Percentiles rank a stretch among this genome's conserved stretches.
phyloP scores from a whole-genome alignment of 2,888 invertebrate species.

The Ormyrus labotus region DNA sequence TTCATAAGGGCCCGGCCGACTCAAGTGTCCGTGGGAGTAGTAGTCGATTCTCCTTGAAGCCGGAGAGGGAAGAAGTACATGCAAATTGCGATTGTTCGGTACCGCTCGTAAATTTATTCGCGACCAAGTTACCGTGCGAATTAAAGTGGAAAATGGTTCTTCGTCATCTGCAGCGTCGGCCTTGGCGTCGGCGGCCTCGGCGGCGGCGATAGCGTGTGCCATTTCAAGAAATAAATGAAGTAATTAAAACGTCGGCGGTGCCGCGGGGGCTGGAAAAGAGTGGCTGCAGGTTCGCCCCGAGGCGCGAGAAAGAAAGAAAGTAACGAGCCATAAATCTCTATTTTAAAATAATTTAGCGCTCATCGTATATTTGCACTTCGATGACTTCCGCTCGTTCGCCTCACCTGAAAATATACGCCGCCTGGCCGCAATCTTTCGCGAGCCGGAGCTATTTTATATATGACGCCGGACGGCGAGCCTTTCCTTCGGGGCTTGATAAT shows the following conservation, averaged over 20 bases:
- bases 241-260: conserved; percentile 54
- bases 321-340: conserved; percentile 41
- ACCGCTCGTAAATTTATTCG: conserved; percentile 58
- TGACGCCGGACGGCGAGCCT: no score
- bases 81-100: conserved; percentile 57
- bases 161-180: conserved; percentile 52
- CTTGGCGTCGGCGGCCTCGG: neutral
- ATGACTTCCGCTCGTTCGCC: conserved; percentile 10
- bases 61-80: conserved; percentile 30
- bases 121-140: conserved; percentile 54
- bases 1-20: conserved; percentile 13
- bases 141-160: conserved; percentile 57
- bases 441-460: neutral
- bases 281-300: conserved; percentile 8
- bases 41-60: conserved; percentile 29
- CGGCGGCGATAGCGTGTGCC: conserved; percentile 48
- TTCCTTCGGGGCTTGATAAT: no score
- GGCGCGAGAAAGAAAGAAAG: conserved; percentile 14
- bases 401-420: neutral
- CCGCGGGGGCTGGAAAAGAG: neutral
- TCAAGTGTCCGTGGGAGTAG: neutral
- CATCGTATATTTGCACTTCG: conserved; percentile 29
- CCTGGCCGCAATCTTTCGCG: neutral
- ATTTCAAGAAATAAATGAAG: conserved; percentile 61
- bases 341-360: conserved; percentile 47